Percentiles rank a stretch among this genome's conserved stretches.
These are phyloP conservation scores for Diachrysia chrysitis DNA, from an alignment of 2,888 invertebrate genomes.

Conservation along the genomic window DNA sequence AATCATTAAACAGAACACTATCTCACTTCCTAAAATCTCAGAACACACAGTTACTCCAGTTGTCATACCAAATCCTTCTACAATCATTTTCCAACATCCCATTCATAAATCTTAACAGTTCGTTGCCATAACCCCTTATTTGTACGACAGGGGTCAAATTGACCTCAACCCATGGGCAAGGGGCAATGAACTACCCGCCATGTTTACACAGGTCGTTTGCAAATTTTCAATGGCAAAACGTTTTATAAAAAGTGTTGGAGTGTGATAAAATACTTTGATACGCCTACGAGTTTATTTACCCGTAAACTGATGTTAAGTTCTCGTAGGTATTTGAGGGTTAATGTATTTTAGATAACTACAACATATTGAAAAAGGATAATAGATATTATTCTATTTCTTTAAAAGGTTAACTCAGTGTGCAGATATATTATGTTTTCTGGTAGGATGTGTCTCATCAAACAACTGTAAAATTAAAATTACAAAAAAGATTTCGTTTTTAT, in stretches of 20 bases:
- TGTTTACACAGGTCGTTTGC: constrained; percentile 16
- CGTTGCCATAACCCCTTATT: constrained; percentile 35
- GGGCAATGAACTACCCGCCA: constrained; percentile 27
- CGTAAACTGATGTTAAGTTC: neutral
- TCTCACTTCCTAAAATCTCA: neutral
- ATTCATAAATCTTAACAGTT: constrained; percentile 9
- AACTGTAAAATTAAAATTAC: too few species aligned
- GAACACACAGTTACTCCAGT: neutral
- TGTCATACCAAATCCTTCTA: neutral
- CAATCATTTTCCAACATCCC: constrained; percentile 10
- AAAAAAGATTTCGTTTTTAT: too few species aligned
- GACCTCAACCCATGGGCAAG: constrained; percentile 24
- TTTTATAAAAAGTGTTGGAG: constrained; percentile 2
- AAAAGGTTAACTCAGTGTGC: neutral
- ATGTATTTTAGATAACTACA: constrained; percentile 12
- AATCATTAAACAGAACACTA: neutral
- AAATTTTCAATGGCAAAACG: constrained; percentile 12
- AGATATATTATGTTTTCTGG: too few species aligned
- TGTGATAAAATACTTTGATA: neutral
- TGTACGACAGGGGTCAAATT: constrained; percentile 24
- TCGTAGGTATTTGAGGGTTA: neutral
- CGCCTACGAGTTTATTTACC: neutral
- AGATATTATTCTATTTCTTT: neutral
- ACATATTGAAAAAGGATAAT: neutral
- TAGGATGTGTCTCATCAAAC: too few species aligned